Evolutionary conservation across 1,140 invertebrate species (phyloP).

Genomic region (Alviniconcha marisindica): DNA sequence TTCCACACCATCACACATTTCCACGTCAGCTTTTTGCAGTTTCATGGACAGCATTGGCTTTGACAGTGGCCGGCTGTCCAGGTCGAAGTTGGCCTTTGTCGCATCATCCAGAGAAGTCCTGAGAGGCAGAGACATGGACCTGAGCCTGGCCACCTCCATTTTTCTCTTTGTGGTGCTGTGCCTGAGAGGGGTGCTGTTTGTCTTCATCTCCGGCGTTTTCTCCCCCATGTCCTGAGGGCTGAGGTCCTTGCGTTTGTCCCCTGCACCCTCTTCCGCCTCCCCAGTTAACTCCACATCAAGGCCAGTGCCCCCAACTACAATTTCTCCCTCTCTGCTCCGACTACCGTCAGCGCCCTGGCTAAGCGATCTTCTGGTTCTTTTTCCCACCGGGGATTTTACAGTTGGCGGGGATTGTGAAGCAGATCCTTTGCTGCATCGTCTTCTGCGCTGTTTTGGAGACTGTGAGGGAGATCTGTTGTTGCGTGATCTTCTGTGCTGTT

Average conservation of each 20-base stretch:
- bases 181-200: conserved; percentile 34
- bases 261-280: not conserved
- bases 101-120: not conserved
- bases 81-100: not conserved
- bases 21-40: conserved; percentile 9
- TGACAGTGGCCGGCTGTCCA: conserved; percentile 31
- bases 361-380: too few relatives aligned
- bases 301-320: too few relatives aligned
- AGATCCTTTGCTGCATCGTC: too few relatives aligned
- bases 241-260: not conserved
- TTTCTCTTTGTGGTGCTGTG: conserved; percentile 62
- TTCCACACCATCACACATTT: not conserved
- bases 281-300: too few relatives aligned
- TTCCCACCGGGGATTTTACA: too few relatives aligned
- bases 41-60: conserved; percentile 10
- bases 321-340: too few relatives aligned
- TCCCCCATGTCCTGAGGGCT: conserved; percentile 44
- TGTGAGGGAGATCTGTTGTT: too few relatives aligned
- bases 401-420: too few relatives aligned
- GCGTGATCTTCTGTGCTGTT: not conserved
- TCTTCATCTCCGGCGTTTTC: conserved; percentile 55
- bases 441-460: too few relatives aligned
- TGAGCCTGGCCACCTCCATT: conserved; percentile 48
- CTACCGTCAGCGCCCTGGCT: too few relatives aligned
- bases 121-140: conserved; percentile 22